Evolutionary conservation across 2,113 vertebrate genomes (phyloP), one percentile per base, ranked within the genome.

Genomic region (Brienomyrus longianalis): DNA sequence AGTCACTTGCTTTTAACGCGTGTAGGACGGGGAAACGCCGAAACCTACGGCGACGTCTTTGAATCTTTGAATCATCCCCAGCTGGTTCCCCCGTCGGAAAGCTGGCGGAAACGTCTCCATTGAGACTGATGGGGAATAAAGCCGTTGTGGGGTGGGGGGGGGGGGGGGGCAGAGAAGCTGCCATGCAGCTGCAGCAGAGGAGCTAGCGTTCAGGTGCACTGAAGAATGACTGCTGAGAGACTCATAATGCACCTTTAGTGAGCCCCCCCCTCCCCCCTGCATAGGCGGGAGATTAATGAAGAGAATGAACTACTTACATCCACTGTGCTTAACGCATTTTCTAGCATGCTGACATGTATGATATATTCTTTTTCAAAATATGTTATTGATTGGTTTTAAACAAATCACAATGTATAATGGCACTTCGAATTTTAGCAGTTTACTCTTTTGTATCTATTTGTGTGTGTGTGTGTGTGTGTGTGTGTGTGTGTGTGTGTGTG

Each of bases 1-100:
- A 35, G 90, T 91, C 88, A 89, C 91, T 91, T 93, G 92, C 91
- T 93, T 93, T 93, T 92, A 94, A 93, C 93, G 93, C 94, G 93
- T 94, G 93, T 91, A 86, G 92, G 91, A 92, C 92, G 92, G 94
- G 80, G 93, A 94, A 94, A 94, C 92, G 91, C 90, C 86, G 7
- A n/a, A 91, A 50, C 88, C 84, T 62, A 39, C 62, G 89, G 85
- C 83, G 50, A 89, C 70, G 91, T 86, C 90, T 90, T 86, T 93
- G 92, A 92, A 92, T 83, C 90, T 90, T 83, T 93, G 92, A 92
- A 93, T 92, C 88, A 85, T 90, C 87, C 90, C 92, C 94, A 94
- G 93, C 94, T 94, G 94, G 93, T 90, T 88, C 91, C 51, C 77
- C 45, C 48, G n/a, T 89, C 13, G 23, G 52, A 59, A 62, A 31